Percentiles rank a stretch among this genome's conserved stretches.
Evolutionary conservation across 2,113 vertebrate species (phyloP).

Genomic region (Nycticryphes semicollaris): DNA sequence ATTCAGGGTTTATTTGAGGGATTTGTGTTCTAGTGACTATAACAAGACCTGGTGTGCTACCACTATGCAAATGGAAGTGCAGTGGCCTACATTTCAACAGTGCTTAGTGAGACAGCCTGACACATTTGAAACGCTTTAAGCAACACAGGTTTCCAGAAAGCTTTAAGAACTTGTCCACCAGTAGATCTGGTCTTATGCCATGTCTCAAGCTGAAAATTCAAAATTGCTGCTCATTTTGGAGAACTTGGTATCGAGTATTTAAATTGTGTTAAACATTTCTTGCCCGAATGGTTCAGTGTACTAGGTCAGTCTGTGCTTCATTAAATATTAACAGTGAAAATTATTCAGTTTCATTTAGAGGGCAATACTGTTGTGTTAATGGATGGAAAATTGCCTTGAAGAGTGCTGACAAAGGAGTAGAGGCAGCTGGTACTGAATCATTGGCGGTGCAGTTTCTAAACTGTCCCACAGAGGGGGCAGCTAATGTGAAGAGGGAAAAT

Average conservation of each 20-base stretch:
- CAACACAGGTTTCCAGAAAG: not conserved
- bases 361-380: not conserved
- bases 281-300: not conserved
- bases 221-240: not conserved
- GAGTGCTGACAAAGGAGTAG: not conserved
- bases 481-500: not conserved
- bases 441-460: not conserved
- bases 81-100: constrained; percentile 14
- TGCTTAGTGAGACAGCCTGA: not conserved
- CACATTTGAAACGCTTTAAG: not conserved
- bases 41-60: not conserved
- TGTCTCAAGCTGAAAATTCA: not conserved
- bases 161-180: not conserved
- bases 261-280: not conserved
- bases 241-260: not conserved
- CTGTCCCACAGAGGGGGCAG: not conserved
- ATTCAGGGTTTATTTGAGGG: not conserved
- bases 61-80: not conserved
- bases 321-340: constrained; percentile 28
- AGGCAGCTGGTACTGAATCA: not conserved
- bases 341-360: not conserved
- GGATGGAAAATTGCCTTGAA: constrained; percentile 14
- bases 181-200: not conserved
- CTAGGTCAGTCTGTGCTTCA: not conserved
- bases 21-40: not conserved